Base-by-base conservation (phyloP, 2,888 invertebrate species). In the Dryobota labecula region DNA sequence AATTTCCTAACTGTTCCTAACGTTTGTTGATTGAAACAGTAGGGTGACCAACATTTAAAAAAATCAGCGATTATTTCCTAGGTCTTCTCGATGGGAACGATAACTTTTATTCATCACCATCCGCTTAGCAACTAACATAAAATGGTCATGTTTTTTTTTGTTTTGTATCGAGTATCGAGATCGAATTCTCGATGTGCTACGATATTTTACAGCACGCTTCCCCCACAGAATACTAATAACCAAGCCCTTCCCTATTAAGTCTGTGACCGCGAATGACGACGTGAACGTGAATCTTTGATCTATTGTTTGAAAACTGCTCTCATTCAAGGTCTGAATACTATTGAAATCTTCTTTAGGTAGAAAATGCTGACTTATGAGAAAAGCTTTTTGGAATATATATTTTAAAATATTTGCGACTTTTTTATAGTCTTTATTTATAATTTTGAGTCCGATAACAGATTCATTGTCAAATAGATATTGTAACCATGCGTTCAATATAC, bases 321-420 rank as follows among this genome's bases (percentile, higher is more conserved):
- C 57, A 78, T 78, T 78, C 78, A 71, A 73, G 56, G 56, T 36
- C 56, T 43, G 47, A 64, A 77, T 51, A 65, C 64, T 69, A 81
- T 66, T 78, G 49, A 78, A 76, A 80, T 61, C 49, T 75, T 80
- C 20, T 80, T 76, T 56, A 8, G 38, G 2, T 18, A 43, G 5
- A 47, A 76, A 66, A 24, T 2, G 3, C 4, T 43, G 6, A 9
- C 3, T 0, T 47, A 60, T 0, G 13, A 51, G 2, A 51, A 11
- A n/a, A 33, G 2, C 41, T 30, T 13, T 20, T 18, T n/a, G n/a
- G 1, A 33, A 47, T 30, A 62, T 11, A 20, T 24, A 1, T 73
- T 2, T 30, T 43, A 45, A 76, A 76, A 45, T 58, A 58, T 57
- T 66, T 66, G 4, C 43, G 15, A 27, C 13, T 43, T 77, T 72